Percentiles rank a stretch among this genome's conserved stretches.
Evolutionary conservation across 2,113 vertebrate genomes (phyloP).

Genomic region (Willisornis vidua): DNA sequence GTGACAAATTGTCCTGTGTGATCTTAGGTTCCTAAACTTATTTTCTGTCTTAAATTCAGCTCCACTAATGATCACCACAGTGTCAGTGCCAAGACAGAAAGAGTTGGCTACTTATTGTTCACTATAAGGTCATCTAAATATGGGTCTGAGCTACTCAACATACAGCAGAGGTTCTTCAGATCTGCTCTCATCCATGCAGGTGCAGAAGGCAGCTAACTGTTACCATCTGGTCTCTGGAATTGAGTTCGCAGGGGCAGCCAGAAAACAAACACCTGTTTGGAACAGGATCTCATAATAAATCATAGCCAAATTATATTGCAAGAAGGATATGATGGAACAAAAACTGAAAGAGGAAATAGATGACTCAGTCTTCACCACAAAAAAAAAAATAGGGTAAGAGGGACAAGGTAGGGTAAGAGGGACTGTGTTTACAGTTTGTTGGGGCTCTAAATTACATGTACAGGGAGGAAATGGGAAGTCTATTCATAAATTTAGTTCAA

Average conservation of each 20-base stretch:
- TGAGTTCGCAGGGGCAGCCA: neutral
- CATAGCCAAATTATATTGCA: neutral
- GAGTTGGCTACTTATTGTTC: neutral
- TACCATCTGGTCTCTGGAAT: constrained; percentile 59
- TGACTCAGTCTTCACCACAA: neutral
- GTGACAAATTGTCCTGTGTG: neutral
- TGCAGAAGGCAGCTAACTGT: constrained; percentile 57
- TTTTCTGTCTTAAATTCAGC: neutral
- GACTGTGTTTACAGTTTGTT: neutral
- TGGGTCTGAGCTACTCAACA: neutral
- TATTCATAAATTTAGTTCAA: neutral
- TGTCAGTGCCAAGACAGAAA: constrained; percentile 16
- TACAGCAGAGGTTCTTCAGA: constrained; percentile 27
- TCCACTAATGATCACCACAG: neutral
- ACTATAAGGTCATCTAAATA: neutral
- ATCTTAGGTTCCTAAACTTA: neutral
- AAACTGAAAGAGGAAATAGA: neutral
- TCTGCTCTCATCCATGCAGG: constrained; percentile 46
- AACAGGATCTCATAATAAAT: neutral
- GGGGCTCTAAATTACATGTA: neutral
- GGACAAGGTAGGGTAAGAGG: neutral
- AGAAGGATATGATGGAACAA: neutral
- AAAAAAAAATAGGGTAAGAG: neutral
- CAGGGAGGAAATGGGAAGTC: neutral
- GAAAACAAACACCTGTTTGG: constrained; percentile 52